phyloP scores from a whole-genome alignment of 1,140 invertebrate species.

The Aleiodes sp. region DNA sequence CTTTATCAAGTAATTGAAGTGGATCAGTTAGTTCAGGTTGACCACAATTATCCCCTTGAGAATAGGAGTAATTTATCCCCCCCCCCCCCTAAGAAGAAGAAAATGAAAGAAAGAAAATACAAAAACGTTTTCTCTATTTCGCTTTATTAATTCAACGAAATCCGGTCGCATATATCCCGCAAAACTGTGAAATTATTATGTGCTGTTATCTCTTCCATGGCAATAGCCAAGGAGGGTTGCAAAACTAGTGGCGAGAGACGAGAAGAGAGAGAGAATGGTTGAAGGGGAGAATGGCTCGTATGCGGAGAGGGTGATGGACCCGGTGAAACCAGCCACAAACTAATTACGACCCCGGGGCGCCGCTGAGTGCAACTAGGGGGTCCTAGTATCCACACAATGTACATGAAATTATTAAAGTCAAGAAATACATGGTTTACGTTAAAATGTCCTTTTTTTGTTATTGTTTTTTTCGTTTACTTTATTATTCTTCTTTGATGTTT shows the following conservation, averaged over 20 bases:
- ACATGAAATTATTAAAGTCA: constrained; percentile 16
- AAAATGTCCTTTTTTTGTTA: no score
- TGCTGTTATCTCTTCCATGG: neutral
- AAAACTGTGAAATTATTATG: neutral
- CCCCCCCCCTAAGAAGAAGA: no score
- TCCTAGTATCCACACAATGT: constrained; percentile 34
- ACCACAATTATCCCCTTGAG: no score
- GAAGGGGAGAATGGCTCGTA: constrained; percentile 22
- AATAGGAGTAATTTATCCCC: no score
- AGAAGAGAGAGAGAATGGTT: neutral
- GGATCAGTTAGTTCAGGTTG: no score
- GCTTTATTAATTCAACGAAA: neutral
- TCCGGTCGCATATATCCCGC: neutral
- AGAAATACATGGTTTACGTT: neutral
- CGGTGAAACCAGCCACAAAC: constrained; percentile 58
- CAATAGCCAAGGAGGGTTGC: neutral
- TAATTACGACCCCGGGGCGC: constrained; percentile 61
- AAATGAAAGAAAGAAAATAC: no score
- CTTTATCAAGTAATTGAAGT: no score
- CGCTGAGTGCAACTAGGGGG: constrained; percentile 48
- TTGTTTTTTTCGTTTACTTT: no score
- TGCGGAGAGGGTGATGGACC: constrained; percentile 50
- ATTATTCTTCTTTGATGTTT: no score
- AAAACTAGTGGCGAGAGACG: neutral
- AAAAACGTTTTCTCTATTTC: no score